Evolutionary conservation across 2,888 invertebrate species (phyloP), one percentile per base, ranked within the genome.

Genomic region (Oscheius onirici): DNA sequence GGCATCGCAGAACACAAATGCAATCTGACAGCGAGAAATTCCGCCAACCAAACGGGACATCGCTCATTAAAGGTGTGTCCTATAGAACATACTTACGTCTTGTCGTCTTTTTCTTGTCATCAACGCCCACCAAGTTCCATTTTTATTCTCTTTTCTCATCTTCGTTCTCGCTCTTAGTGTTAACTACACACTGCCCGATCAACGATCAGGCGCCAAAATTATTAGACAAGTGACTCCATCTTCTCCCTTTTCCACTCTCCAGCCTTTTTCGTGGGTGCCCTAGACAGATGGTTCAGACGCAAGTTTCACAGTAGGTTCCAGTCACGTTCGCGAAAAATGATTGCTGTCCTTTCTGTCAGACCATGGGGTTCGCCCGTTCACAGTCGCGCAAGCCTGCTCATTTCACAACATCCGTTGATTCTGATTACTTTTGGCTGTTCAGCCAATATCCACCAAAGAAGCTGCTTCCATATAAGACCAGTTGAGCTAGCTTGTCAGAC

Each of bases 1-100:
- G 49, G 17, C 17, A 20, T 17, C 22, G 20, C 17, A 22, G 60
- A 28, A 49, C 46, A 46, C 49, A 63, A 63, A 63, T 63, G 63
- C 46, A 63, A 63, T 49, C 49, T 63, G 63, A 63, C 63, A 63
- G 63, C 49, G 63, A 34, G 43, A 58, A 58, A 40, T 57, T 58
- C 58, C 58, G 8, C 6, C 58, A 26, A 28, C 20, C 60, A 17
- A 20, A 60, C 60, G 22, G n/a, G 49, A 22, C 49, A 22, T 26
- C 63, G 63, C 63, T 63, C 49, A 63, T 63, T 63, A 49, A 63
- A 63, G 34, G 17, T 63, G 46, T 46, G 41, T 26, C 20, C 49
- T 52, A 20, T 24, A 17, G 52, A 52, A 52, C 52, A 22, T 17
- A 22, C 24, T 24, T 20, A 20, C 52, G 17, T 34, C 34, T 34